A percentile compares a stretch with the other conserved stretches of the same genome.
phyloP scores from a whole-genome alignment of 1,140 invertebrate genomes.

The Papilio aristodemus region DNA sequence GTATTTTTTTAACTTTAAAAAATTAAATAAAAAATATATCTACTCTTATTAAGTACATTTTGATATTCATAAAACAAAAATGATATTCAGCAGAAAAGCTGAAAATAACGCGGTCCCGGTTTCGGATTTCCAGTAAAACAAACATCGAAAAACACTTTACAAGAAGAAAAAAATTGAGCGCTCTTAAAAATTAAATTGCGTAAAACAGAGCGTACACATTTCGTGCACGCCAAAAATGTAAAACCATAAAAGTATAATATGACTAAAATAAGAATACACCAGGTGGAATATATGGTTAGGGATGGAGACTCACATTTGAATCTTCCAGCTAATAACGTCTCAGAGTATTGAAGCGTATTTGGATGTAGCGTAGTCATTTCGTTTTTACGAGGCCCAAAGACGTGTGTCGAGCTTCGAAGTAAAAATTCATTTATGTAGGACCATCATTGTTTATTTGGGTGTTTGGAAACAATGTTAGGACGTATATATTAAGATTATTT shows the following conservation, averaged over 20 bases:
- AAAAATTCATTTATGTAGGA: conserved; percentile 38
- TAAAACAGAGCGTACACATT: conserved; percentile 11
- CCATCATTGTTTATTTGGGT: conserved; percentile 27
- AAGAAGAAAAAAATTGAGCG: conserved; percentile 21
- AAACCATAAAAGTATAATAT: conserved; percentile 37
- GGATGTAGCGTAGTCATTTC: conserved; percentile 36
- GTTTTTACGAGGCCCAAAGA: conserved; percentile 40
- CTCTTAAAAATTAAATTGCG: conserved; percentile 30
- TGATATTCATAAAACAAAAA: conserved; percentile 14
- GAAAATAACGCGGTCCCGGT: conserved; percentile 4
- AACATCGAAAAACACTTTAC: conserved; percentile 18
- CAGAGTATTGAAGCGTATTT: conserved; percentile 31
- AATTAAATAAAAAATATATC: neutral
- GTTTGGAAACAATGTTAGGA: conserved; percentile 22
- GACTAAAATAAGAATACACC: conserved; percentile 39
- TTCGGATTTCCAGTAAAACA: conserved; percentile 13
- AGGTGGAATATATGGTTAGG: conserved; percentile 32
- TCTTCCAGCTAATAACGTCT: conserved; percentile 38
- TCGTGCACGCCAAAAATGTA: conserved; percentile 31
- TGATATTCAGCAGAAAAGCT: conserved; percentile 7
- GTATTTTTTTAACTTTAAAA: no score
- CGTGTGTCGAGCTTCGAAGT: conserved; percentile 40
- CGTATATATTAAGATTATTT: neutral
- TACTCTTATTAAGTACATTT: neutral
- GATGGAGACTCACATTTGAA: conserved; percentile 32